These are phyloP conservation scores for Callocephalon fimbriatum DNA, from an alignment of 2,113 vertebrate genomes.

Conservation along the genomic window DNA sequence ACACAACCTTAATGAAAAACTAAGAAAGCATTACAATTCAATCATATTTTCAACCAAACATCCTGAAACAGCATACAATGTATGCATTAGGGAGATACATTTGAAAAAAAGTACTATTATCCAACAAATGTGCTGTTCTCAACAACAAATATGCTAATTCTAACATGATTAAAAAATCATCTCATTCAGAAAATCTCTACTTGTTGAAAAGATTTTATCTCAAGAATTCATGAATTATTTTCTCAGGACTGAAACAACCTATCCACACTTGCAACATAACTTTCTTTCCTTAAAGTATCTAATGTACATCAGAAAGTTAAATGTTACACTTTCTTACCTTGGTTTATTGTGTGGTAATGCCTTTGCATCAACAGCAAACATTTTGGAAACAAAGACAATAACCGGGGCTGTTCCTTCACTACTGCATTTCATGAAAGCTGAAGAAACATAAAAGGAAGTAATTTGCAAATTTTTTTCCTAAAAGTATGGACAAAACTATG, in stretches of 20 bases:
- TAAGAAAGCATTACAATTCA: background rate
- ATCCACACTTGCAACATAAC: background rate
- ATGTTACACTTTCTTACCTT: slow-evolving; percentile 78
- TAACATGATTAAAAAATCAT: background rate
- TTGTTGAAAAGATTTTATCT: background rate
- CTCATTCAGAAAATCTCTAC: background rate
- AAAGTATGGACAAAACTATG: background rate
- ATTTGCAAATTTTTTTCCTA: background rate
- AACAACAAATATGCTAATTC: background rate
- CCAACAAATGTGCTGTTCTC: background rate
- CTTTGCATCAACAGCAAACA: slow-evolving; percentile 92
- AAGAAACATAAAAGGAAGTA: slow-evolving; percentile 27
- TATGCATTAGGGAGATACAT: background rate
- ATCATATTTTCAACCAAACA: background rate
- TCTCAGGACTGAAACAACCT: background rate
- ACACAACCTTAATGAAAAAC: background rate
- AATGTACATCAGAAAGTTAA: background rate
- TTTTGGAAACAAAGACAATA: slow-evolving; percentile 97
- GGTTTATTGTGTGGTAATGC: slow-evolving; percentile 89
- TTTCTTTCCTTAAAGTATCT: background rate
- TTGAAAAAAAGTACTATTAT: background rate
- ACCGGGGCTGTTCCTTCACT: slow-evolving; percentile 83
- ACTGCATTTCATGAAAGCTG: slow-evolving; percentile 92
- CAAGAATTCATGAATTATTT: background rate
- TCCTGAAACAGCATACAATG: background rate